Percentiles rank a stretch among this genome's conserved stretches.
These are phyloP conservation scores for Cuculus canorus DNA, from an alignment of 2,797 vertebrate genomes.

Conservation along the genomic window DNA sequence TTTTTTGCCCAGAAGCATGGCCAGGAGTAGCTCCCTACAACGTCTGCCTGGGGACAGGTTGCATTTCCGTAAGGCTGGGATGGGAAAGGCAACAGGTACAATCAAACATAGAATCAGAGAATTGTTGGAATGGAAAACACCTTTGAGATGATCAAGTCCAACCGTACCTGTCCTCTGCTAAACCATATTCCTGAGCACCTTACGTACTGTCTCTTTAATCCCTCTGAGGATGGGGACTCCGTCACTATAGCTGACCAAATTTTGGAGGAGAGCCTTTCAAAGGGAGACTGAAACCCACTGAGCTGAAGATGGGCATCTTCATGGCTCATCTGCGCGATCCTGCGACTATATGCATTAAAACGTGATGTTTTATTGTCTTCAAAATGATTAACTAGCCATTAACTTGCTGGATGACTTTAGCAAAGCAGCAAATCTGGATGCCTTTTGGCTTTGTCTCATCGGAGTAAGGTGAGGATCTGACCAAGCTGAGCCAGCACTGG, in stretches of 20 bases:
- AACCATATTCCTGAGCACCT: too few species aligned
- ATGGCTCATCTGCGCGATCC: background rate
- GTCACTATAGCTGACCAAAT: background rate
- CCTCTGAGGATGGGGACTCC: too few species aligned
- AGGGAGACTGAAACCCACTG: background rate
- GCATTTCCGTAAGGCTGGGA: rapidly evolving
- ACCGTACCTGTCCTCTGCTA: too few species aligned
- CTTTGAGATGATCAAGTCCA: too few species aligned
- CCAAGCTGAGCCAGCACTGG: rapidly evolving
- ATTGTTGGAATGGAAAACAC: too few species aligned
- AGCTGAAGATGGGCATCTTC: background rate
- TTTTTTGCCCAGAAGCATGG: background rate
- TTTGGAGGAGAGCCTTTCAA: background rate
- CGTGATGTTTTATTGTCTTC: background rate
- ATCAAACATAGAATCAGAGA: background rate
- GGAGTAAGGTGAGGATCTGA: background rate
- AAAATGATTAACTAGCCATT: background rate
- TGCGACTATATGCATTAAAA: rapidly evolving
- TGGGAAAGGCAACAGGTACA: background rate
- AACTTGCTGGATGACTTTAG: background rate
- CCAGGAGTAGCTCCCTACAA: background rate
- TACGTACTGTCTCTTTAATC: too few species aligned
- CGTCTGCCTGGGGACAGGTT: rapidly evolving
- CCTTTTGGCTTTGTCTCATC: background rate
- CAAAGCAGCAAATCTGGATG: background rate